Conservation (phyloP, 1,140 invertebrate genomes). For the Drosophila takahashii region DNA sequence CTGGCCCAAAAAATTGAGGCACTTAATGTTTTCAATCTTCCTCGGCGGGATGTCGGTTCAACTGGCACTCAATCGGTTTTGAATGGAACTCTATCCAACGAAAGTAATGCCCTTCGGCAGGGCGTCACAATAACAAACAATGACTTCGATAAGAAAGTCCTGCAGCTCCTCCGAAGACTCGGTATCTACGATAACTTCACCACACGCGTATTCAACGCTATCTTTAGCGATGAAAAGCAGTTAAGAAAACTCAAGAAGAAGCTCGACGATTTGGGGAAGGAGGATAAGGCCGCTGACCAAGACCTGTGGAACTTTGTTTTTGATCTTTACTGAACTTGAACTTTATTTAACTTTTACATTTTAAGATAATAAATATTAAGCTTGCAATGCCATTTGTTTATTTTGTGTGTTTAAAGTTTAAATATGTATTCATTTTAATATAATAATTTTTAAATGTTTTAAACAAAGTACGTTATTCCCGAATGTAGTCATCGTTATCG, state of each 20-base stretch:
- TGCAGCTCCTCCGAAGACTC: slow-evolving; percentile 32
- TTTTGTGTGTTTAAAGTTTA: no score
- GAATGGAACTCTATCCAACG: background rate
- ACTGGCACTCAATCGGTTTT: background rate
- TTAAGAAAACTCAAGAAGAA: slow-evolving; percentile 32
- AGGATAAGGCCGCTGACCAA: background rate
- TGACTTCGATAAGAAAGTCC: slow-evolving; percentile 23
- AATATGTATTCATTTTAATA: no score
- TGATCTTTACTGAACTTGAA: background rate
- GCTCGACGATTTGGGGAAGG: slow-evolving; percentile 6
- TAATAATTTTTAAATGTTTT: no score
- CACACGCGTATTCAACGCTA: slow-evolving; percentile 25
- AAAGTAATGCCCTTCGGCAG: background rate
- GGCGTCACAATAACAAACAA: background rate
- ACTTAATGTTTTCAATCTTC: slow-evolving; percentile 22
- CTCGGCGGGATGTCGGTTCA: background rate
- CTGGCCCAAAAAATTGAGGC: slow-evolving; percentile 49
- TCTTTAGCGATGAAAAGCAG: slow-evolving; percentile 43
- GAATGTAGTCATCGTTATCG: background rate
- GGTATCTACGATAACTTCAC: slow-evolving; percentile 39
- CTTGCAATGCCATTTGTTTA: no score
- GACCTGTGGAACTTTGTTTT: slow-evolving; percentile 12
- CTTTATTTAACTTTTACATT: background rate
- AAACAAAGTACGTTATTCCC: no score
- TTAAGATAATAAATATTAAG: no score